Conservation (phyloP, 2,113 vertebrate genomes). For the Salvelinus fontinalis region DNA sequence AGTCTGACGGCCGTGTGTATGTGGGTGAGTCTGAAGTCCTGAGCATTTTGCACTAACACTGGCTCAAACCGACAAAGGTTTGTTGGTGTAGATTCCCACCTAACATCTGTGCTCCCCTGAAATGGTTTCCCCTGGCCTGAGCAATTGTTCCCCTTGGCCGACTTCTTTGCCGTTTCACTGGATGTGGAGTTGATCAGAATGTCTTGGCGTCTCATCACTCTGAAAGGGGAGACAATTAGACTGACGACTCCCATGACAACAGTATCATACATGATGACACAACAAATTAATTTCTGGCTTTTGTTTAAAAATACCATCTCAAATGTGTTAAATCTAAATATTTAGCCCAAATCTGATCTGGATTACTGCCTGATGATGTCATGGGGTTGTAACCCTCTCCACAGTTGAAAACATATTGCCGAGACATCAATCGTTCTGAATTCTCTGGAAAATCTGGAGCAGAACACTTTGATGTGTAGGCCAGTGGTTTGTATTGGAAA, state of each 20-base stretch:
- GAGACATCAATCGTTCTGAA: conserved; percentile 1
- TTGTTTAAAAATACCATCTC: background rate
- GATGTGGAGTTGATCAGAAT: background rate
- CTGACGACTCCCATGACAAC: background rate
- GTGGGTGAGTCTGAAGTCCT: conserved; percentile 81
- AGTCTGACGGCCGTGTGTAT: conserved; percentile 87
- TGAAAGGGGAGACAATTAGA: background rate
- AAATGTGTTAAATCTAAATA: background rate
- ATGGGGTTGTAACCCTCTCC: background rate
- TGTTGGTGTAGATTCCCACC: background rate
- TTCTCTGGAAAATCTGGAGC: background rate
- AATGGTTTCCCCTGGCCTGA: background rate
- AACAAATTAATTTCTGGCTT: too few relatives aligned
- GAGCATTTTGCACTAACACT: too few relatives aligned
- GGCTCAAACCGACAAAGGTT: background rate
- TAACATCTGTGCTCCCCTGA: conserved; percentile 3
- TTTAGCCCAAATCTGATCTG: too few relatives aligned
- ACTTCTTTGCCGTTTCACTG: background rate
- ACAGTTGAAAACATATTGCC: background rate
- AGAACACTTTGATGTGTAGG: background rate
- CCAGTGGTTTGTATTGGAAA: conserved; percentile 28
- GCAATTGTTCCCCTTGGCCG: background rate
- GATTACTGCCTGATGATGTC: background rate
- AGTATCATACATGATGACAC: too few relatives aligned
- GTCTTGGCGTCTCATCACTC: background rate